Evolutionary conservation across 2,888 invertebrate genomes (phyloP).

Genomic region (Listrodromus nycthemerus): DNA sequence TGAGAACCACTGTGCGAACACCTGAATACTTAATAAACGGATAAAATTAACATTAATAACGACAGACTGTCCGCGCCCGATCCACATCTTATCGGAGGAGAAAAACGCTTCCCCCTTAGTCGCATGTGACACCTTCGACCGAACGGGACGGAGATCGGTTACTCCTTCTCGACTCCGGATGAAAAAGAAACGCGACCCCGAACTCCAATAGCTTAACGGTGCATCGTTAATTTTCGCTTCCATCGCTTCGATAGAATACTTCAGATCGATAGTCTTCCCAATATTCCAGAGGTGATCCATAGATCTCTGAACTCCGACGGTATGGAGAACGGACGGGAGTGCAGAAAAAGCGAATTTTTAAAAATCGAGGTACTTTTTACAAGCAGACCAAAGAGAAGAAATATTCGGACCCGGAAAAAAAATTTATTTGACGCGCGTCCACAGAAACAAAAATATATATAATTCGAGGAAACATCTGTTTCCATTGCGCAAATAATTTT

Average conservation of each 20-base stretch:
- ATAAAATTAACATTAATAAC: conserved; percentile 85
- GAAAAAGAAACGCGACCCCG: conserved; percentile 48
- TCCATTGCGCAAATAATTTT: neutral
- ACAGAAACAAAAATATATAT: too few relatives aligned
- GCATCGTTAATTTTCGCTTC: neutral
- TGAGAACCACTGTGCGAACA: conserved; percentile 83
- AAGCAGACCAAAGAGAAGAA: neutral
- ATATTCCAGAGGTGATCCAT: neutral
- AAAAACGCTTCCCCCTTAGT: conserved; percentile 77
- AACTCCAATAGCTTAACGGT: conserved; percentile 40
- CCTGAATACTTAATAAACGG: conserved; percentile 85
- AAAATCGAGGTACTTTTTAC: conserved; percentile 77
- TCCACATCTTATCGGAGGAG: conserved; percentile 82
- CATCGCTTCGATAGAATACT: neutral
- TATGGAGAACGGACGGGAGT: conserved; percentile 77
- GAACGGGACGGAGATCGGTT: conserved; percentile 64
- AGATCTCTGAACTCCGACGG: neutral
- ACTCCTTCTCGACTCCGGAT: conserved; percentile 13
- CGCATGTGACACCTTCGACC: conserved; percentile 75
- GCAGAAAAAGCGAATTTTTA: conserved; percentile 73
- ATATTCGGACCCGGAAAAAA: too few relatives aligned
- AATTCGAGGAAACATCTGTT: too few relatives aligned
- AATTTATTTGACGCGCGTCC: too few relatives aligned
- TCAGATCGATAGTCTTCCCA: neutral
- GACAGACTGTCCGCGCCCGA: conserved; percentile 79